Base-by-base conservation (phyloP, 2,888 invertebrate genomes). In the Diogma glabrata region DNA sequence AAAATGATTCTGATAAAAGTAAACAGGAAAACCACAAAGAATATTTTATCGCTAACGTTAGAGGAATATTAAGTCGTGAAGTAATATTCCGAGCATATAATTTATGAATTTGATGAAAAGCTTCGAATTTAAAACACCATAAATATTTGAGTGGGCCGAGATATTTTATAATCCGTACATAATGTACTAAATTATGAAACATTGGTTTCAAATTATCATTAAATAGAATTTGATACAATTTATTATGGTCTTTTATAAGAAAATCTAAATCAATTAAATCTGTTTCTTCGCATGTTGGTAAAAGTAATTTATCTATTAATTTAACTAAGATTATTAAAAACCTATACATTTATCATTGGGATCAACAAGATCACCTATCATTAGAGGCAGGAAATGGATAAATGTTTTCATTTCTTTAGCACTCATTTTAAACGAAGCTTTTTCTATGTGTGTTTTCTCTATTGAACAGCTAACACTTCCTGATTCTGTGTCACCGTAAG, bases 11-110 rank as follows among this genome's bases (percentile, higher is more conserved):
- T n/a, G n/a, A n/a, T n/a, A n/a, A n/a, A n/a, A n/a, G n/a, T n/a
- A n/a, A n/a, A n/a, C n/a, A n/a, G n/a, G 36, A 36, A 9, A 36
- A 36, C 17, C 36, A 17, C 9, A 55, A 46, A n/a, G 53, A 49
- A 49, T 53, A 28, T 54, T 56, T 56, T 10, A 54, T 55, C 22
- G 52, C 23, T 28, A 56, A 36, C 9, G 53, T 46, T 49, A 55
- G 47, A 17, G 54, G 36, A 48, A 54, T 51, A 38, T 56, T 55
- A 8, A 54, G 5, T 51, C 53, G 51, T 14, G 56, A 56, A 36
- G 56, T 56, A 40, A 55, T 56, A 24, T 36, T 52, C 20, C 48
- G 43, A 33, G 53, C 53, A 36, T 53, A 54, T 22, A 43, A 22
- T 43, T 53, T 56, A 47, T 53, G 52, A 22, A 53, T 26, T 51